Base-by-base conservation (phyloP, 2,113 vertebrate genomes). In the Tragelaphus strepsiceros region DNA sequence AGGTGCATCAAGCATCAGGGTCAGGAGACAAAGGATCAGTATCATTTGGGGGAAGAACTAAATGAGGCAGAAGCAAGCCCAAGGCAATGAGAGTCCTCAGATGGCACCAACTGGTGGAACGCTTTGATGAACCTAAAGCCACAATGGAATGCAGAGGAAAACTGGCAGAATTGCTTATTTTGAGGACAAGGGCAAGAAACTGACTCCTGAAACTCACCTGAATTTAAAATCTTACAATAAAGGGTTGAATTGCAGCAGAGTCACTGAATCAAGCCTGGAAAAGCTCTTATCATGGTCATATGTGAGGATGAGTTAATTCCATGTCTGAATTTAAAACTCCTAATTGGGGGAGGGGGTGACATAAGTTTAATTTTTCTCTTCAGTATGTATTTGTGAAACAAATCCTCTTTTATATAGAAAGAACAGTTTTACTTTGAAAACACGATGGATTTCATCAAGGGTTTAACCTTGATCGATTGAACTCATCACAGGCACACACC, bases 351-450 rank as follows among this genome's bases (percentile, higher is more conserved):
- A 39, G 24, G 2, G 4, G 56, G 54, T 13, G 89, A 51, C 30
- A 91, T 22, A 89, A 51, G 88, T 86, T 71, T 82, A 4, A 61
- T n/a, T 96, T 98, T 97, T 97, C 95, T 98, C 97, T 97, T 62
- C 61, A 43, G 5, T 28, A 2, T 54, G 54, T 80, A 67, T 82
- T 22, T 95, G 56, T 43, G 87, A 96, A 97, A 92, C 26, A 17
- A 54, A 49, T 39, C 30, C 51, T 35, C 67, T 84, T 4, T 62
- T 35, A 35, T 84, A n/a, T 8, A 49, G 8, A 94, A 35, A 92
- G 88, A 95, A 49, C 26, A 78, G 74, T 46, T 78, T 15, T 83
- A 32, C 64, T 98, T 96, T 54, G 77, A 56, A 0, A 67, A 5
- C 43, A 0, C 6, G 85, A 22, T 67, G 10, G 5, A n/a, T 49